Conservation (phyloP, 2,113 vertebrate genomes). For the Leptobrachium leishanense region DNA sequence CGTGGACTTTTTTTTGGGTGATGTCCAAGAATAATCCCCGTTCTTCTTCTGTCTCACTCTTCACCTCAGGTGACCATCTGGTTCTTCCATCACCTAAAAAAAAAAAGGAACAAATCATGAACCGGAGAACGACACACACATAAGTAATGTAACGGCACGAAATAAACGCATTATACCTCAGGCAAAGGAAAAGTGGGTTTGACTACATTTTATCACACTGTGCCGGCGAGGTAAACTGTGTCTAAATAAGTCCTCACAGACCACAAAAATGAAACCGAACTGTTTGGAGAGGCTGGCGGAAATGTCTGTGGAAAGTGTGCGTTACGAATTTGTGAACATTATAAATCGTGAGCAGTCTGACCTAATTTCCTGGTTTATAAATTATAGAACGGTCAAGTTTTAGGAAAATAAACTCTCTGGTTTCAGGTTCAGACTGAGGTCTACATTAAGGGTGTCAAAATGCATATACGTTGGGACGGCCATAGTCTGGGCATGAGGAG, state of each 20-base stretch:
- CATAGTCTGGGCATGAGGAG: neutral
- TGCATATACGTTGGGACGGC: neutral
- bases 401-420: slow-evolving; percentile 40
- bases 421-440: slow-evolving; percentile 36
- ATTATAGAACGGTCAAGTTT: slow-evolving; percentile 38
- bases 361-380: slow-evolving; percentile 55
- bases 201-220: slow-evolving; percentile 38
- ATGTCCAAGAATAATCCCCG: neutral
- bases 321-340: slow-evolving; percentile 49
- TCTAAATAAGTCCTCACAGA: slow-evolving; percentile 47
- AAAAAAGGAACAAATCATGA: neutral
- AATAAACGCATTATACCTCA: slow-evolving; percentile 7
- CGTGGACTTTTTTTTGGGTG: too few relatives aligned
- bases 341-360: slow-evolving; percentile 47
- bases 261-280: slow-evolving; percentile 38
- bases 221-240: slow-evolving; percentile 43
- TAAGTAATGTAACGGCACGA: neutral
- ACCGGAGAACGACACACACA: neutral
- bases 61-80: neutral
- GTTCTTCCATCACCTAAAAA: neutral
- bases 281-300: slow-evolving; percentile 26
- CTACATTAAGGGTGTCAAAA: slow-evolving; percentile 2
- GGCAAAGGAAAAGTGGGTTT: slow-evolving; percentile 34
- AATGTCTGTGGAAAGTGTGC: slow-evolving; percentile 41
- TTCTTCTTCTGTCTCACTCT: slow-evolving; percentile 7